Evolutionary conservation across 1,140 invertebrate species (phyloP).

Genomic region (Sycophaga agraensis): DNA sequence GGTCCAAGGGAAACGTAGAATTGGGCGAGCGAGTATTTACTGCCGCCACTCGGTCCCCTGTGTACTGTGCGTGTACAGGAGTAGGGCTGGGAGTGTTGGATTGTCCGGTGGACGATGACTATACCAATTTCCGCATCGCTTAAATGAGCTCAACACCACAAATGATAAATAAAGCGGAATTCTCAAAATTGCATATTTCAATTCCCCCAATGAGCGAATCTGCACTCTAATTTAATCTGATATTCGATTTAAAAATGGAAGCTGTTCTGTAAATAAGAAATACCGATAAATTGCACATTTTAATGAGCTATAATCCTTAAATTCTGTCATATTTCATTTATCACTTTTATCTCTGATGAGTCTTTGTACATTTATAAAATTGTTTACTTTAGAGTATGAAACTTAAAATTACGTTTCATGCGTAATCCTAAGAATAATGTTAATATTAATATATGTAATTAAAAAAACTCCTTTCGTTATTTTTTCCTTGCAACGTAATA

Average conservation of each 20-base stretch:
- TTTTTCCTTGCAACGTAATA: too few relatives aligned
- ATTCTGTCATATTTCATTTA: too few relatives aligned
- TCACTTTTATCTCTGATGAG: too few relatives aligned
- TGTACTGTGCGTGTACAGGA: neutral
- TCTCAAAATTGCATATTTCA: conserved; percentile 9
- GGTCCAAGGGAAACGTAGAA: neutral
- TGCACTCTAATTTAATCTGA: conserved; percentile 15
- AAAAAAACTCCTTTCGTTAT: too few relatives aligned
- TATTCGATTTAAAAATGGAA: conserved; percentile 1
- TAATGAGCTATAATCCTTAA: too few relatives aligned
- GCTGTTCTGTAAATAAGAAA: neutral
- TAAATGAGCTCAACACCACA: conserved; percentile 15
- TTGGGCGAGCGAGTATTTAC: conserved; percentile 18
- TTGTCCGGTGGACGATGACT: too few relatives aligned
- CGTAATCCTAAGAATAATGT: too few relatives aligned
- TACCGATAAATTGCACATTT: conserved; percentile 4
- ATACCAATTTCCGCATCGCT: conserved; percentile 2
- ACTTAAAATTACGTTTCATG: too few relatives aligned
- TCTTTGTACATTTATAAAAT: too few relatives aligned
- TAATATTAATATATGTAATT: too few relatives aligned
- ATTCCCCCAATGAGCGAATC: neutral
- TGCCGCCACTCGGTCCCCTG: neutral
- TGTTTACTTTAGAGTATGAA: too few relatives aligned
- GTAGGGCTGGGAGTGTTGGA: neutral
- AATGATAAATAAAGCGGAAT: conserved; percentile 20